Base-by-base conservation (phyloP, 2,888 invertebrate genomes). In the Spodoptera picta region DNA sequence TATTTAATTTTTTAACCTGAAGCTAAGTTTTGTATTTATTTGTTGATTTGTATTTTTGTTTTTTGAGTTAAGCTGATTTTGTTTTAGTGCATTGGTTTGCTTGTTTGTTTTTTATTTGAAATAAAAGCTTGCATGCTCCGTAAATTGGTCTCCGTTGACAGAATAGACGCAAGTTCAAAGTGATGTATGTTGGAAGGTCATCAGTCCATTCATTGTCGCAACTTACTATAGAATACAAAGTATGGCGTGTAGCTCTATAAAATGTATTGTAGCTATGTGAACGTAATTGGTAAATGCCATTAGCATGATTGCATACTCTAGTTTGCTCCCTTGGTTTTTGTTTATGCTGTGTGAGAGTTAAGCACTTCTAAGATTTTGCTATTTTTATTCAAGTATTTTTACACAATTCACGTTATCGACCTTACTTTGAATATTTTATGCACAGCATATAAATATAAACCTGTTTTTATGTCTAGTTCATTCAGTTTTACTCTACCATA, bases 231-330 rank as follows among this genome's bases (percentile, higher is more conserved):
- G 11, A 56, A 27, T 27, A 36, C 3, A 42, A 7, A 56, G 41
- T 27, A 36, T 6, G 27, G n/a, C 14, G 42, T 11, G 10, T 47
- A 60, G 41, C 46, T 27, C 27, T 67, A 54, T 60, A 67, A 60
- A 52, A 59, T 58, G 19, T 73, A 60, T 60, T 66, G 51, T 62
- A 67, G 64, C 57, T 76, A 52, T 60, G 60, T 63, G 59, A 59
- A 69, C 36, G 1, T 36, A 36, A 36, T 36, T 36, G 36, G 48
- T 67, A 52, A 68, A 69, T 73, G 59, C 66, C 59, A 65, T 65
- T 62, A 64, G 59, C 63, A 68, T 76, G 78, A 71, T 70, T 76
- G 57, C 49, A 60, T 68, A 60, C 53, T 54, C 60, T 62, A 55
- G 59, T 70, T 65, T 59, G 49, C 52, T 61, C 57, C 63, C 24